Base-by-base conservation (phyloP, 2,113 vertebrate genomes). In the Rhinolophus ferrumequinum region DNA sequence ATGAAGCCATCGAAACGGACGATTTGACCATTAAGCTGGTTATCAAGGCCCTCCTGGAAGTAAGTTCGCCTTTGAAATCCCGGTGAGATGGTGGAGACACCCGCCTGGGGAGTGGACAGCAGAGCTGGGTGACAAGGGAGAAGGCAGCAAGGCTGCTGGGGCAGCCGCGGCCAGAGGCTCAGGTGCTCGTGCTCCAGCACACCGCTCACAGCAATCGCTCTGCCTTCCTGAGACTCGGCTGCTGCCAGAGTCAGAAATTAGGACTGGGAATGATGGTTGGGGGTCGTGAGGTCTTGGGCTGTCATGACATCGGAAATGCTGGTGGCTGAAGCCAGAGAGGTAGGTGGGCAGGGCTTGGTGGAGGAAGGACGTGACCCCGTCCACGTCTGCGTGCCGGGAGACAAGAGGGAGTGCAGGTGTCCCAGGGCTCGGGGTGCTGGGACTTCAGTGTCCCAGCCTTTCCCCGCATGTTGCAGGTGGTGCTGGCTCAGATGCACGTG, bases 21-120 rank as follows among this genome's bases (percentile, higher is more conserved):
- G 98, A 98, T n/a, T 91, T 99, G 62, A 99, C 98, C 50, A 98
- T 99, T 67, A 99, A 99, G 96, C 98, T 99, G 52, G 99, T 99
- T 28, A 99, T 99, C 97, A 99, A 98, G 97, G 99, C 99, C 30
- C 98, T 99, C 10, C 98, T 99, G 0, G 99, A 99, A 98, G 99
- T 99, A 88, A 97, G 98, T 87, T 22, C 70, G 30, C 21, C 0
- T 15, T 10, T 35, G 84, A 38, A n/a, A 3, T 1, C 28, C 0
- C 5, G 76, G 73, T 5, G 3, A 1, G 47, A 14, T 1, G 12
- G 44, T 26, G 38, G 18, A 54, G 33, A 19, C 3, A 16, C 6
- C 1, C 33, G 5, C 5, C 13, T 2, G 2, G 22, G 30, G 35
- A 13, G 24, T 0, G 47, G 44, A 26, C 13, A 1, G 81, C 21